Percentiles rank a stretch among this genome's conserved stretches.
Evolutionary conservation across 2,797 vertebrate genomes (phyloP).

Genomic region (Coreius guichenoti): DNA sequence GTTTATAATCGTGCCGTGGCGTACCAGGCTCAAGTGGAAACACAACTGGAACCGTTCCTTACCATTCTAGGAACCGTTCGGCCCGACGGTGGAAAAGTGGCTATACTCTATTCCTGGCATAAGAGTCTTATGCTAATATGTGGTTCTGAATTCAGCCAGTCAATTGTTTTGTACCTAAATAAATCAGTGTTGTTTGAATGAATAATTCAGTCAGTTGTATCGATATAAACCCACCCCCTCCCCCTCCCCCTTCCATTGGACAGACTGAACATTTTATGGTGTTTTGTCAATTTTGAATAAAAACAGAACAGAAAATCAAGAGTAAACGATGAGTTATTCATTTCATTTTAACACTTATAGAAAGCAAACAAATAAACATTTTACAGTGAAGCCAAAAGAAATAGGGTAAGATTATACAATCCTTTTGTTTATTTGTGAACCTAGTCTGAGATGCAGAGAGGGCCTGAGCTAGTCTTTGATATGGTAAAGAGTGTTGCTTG

Average conservation of each 20-base stretch:
- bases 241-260: not conserved
- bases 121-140: not conserved
- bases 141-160: not conserved
- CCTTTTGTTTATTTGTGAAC: constrained; percentile 33
- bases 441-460: constrained; percentile 11
- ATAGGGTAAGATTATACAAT: constrained; percentile 8
- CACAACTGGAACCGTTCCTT: too few species aligned
- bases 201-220: not conserved
- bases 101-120: too few species aligned
- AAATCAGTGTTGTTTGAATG: not conserved
- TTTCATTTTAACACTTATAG: not conserved
- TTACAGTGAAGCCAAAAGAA: not conserved
- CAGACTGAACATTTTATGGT: not conserved
- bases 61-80: too few species aligned
- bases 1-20: too few species aligned
- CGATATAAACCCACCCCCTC: too few species aligned
- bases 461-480: constrained; percentile 34
- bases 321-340: not conserved
- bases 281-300: not conserved
- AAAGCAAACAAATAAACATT: constrained; percentile 28
- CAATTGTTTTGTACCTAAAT: not conserved
- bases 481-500: constrained; percentile 38
- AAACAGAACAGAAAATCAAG: not conserved
- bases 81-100: too few species aligned
- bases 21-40: too few species aligned